Conservation (phyloP, 2,113 vertebrate species). For the Lophotis ruficrista region DNA sequence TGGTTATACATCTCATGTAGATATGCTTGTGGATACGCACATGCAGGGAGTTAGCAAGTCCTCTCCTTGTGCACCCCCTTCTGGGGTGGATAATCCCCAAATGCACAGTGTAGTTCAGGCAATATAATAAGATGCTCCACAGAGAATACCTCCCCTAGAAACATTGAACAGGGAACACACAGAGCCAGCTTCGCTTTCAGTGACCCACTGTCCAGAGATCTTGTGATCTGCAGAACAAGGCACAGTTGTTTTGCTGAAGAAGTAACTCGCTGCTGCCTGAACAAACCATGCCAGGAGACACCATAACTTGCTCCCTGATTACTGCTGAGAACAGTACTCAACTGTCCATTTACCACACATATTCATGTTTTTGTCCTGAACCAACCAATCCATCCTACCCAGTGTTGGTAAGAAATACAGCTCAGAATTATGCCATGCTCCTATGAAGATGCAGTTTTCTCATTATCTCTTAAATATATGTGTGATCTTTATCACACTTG, state of each 20-base stretch:
- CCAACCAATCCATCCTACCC: neutral
- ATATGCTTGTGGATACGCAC: neutral
- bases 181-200: neutral
- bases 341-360: neutral
- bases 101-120: neutral
- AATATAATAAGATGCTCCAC: neutral
- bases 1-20: neutral
- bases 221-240: neutral
- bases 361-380: neutral
- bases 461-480: slow-evolving; percentile 59
- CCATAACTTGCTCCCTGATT: accelerated
- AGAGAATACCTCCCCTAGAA: neutral
- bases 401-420: neutral
- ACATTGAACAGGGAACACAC: neutral
- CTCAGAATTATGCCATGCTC: neutral
- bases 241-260: neutral
- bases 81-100: neutral
- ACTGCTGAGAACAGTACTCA: neutral
- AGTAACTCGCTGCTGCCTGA: neutral
- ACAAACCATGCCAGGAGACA: neutral
- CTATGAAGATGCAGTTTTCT: slow-evolving; percentile 28
- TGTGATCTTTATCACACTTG: neutral
- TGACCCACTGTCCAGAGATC: neutral
- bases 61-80: neutral
- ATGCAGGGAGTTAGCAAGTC: neutral